Evolutionary conservation across 2,888 invertebrate genomes (phyloP), one percentile per base, ranked within the genome.

Genomic region (Steinernema scapterisci): DNA sequence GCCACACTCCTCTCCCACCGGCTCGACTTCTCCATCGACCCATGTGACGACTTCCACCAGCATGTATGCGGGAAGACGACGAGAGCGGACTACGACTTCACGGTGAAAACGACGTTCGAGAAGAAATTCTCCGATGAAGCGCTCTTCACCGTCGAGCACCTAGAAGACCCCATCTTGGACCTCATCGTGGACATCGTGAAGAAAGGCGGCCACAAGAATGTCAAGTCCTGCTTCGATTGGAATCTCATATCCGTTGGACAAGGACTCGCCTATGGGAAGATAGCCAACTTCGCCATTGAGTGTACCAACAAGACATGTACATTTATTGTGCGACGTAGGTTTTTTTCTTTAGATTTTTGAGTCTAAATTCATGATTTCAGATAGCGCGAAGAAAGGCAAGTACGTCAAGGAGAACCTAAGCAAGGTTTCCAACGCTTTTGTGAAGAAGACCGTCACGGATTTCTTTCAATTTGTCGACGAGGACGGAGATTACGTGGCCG

Each of bases 81-180:
- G 6, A 7, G 13, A 27, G 54, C 27, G 2, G 63, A 31, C 31
- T 21, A 31, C 63, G 48, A 3, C 3, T 7, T 48, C 13, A 16
- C 27, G 16, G 7, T 25, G 16, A 63, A 63, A 27, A 27, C 27
- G 31, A 5, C 25, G 11, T 63, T 63, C 16, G 63, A 63, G 63
- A 63, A 63, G 27, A 11, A 9, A 1, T 31, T 63, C 31, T 11
- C 11, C 16, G 63, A 63, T 25, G 63, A 63, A 3, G 63, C 31
- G 63, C 21, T 63, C 27, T 1, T 27, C 11, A 16, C 16, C 2
- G 31, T 63, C n/a, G 38, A 16, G 16, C 27, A 38, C 63, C 27
- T 63, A 31, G 1, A 31, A 31, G 63, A 63, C 19, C 63, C 63
- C 5, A 38, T 63, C 16, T 63, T 63, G 16, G 63, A 63, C 63